Evolutionary conservation across 2,797 vertebrate species (phyloP), one percentile per base, ranked within the genome.

Genomic region (Notolepis coatsorum): DNA sequence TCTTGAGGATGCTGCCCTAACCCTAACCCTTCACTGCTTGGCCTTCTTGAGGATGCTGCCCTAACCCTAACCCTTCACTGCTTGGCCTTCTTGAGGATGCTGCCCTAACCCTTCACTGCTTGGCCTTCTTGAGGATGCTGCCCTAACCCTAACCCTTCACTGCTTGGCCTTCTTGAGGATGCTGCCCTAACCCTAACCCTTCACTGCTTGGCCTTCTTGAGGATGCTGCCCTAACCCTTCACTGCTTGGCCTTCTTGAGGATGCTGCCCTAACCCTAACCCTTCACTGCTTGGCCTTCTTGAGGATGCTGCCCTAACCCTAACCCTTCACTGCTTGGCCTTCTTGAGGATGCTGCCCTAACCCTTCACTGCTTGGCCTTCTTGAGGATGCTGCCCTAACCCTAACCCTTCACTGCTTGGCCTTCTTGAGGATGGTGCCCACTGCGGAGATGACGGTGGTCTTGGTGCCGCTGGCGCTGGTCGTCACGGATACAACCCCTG

Each of bases 151-250:
- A n/a, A n/a, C n/a, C n/a, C n/a, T n/a, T n/a, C n/a, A n/a, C n/a
- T n/a, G n/a, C n/a, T n/a, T n/a, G n/a, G 96, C 94, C 75, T 99
- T 99, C 85, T 99, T 99, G 18, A 95, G 93, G 38, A 99, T 99
- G 85, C 96, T 98, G 72, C 97, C 97, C 53, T n/a, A n/a, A n/a
- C n/a, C n/a, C n/a, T n/a, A n/a, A n/a, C n/a, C n/a, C n/a, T n/a
- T n/a, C n/a, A n/a, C n/a, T n/a, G n/a, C n/a, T n/a, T n/a, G n/a
- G 96, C 94, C 75, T 99, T 99, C 85, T 99, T 99, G 18, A 95
- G 93, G 38, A 99, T 99, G 85, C 96, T 98, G 72, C 97, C 97
- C 53, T n/a, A n/a, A n/a, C n/a, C n/a, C n/a, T n/a, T n/a, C n/a
- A n/a, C n/a, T n/a, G n/a, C n/a, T n/a, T n/a, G n/a, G 96, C 94